Conservation (phyloP, 2,113 vertebrate genomes). For the Gymnobelideus leadbeateri region DNA sequence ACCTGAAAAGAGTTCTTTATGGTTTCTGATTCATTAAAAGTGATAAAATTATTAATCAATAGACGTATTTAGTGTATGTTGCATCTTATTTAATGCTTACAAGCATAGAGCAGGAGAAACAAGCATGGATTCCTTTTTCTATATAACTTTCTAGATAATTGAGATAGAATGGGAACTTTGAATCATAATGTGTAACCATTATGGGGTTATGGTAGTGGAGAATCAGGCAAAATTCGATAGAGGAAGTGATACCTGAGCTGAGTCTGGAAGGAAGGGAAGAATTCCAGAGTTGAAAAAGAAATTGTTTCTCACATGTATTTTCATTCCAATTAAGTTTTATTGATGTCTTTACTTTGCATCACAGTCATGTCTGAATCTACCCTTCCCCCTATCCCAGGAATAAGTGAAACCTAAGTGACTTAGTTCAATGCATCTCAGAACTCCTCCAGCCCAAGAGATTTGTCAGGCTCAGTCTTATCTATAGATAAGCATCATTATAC, state of each 20-base stretch:
- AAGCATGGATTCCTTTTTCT: neutral
- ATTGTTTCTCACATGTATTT: neutral
- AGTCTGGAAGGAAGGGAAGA: neutral
- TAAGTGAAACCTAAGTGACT: neutral
- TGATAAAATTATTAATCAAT: neutral
- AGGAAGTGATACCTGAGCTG: neutral
- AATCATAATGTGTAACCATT: neutral
- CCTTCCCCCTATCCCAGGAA: neutral
- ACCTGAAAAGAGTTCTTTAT: neutral
- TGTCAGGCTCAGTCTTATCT: neutral
- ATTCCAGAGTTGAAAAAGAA: neutral
- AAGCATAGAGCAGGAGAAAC: neutral
- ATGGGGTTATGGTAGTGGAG: neutral
- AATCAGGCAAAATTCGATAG: neutral
- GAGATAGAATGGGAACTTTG: neutral
- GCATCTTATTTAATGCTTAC: neutral
- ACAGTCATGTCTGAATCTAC: neutral
- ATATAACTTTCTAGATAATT: neutral
- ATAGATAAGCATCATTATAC: neutral
- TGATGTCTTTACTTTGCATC: neutral
- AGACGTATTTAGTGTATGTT: neutral
- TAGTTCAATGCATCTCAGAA: neutral
- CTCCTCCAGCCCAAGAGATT: neutral
- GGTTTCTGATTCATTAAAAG: neutral
- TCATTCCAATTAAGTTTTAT: neutral